Evolutionary conservation across 2,113 vertebrate species (phyloP).

Genomic region (Phasianus colchicus): DNA sequence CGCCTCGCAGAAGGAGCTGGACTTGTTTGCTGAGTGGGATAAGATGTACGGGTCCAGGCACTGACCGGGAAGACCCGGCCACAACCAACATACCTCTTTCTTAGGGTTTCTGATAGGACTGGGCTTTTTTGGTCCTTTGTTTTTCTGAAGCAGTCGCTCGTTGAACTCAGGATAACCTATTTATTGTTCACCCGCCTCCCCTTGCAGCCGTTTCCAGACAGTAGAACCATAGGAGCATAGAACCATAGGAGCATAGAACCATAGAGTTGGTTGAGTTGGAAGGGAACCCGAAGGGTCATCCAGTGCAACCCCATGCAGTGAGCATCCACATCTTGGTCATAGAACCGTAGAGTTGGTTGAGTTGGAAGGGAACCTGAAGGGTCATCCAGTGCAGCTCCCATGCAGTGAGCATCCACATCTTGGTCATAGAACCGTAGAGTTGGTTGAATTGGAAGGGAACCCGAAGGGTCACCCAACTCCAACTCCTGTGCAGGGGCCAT

Average conservation of each 20-base stretch:
- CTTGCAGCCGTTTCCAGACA: background rate
- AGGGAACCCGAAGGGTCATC: too few species aligned
- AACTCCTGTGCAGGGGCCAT: too few species aligned
- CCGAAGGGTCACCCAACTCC: too few species aligned
- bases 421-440: too few species aligned
- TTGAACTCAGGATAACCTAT: conserved; percentile 74
- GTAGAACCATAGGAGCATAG: too few species aligned
- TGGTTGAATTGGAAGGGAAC: too few species aligned
- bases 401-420: too few species aligned
- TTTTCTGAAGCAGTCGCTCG: background rate
- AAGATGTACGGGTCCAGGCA: conserved; percentile 88
- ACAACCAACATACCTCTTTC: fast-evolving
- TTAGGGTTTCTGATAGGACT: fast-evolving
- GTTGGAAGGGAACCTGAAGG: background rate
- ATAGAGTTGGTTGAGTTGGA: too few species aligned
- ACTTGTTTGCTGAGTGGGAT: conserved; percentile 92
- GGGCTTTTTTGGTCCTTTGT: background rate
- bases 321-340: too few species aligned
- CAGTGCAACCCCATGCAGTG: too few species aligned
- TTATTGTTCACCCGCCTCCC: conserved; percentile 63
- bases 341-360: too few species aligned
- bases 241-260: too few species aligned
- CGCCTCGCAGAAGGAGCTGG: conserved; percentile 89
- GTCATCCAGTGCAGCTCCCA: background rate
- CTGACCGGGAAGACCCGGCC: conserved; percentile 14